Conservation (phyloP, 2,113 vertebrate genomes). For the Willisornis vidua region DNA sequence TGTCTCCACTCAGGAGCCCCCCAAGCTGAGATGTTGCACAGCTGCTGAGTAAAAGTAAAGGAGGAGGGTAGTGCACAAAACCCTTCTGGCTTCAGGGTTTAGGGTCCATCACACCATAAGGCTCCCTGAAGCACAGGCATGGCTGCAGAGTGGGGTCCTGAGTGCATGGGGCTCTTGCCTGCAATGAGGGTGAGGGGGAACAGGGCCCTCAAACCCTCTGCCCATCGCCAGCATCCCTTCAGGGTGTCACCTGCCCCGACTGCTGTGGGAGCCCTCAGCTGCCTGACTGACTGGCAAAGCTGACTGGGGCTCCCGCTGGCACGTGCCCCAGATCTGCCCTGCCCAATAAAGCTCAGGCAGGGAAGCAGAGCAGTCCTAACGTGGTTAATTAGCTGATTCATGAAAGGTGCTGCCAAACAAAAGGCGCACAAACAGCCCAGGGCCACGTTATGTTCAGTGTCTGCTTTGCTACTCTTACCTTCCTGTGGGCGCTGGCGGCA, state of each 20-base stretch:
- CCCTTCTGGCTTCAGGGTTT: not conserved
- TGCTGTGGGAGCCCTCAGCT: not conserved
- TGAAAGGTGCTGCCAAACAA: not conserved
- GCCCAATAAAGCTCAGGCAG: not conserved
- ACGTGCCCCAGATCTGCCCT: not conserved
- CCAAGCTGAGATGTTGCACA: not conserved
- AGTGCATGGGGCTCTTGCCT: rapidly evolving
- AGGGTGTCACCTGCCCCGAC: not conserved
- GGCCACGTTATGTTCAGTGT: not conserved
- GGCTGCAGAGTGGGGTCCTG: not conserved
- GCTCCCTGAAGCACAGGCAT: not conserved
- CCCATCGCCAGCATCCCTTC: not conserved
- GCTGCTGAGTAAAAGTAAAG: not conserved
- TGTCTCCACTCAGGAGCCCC: not conserved
- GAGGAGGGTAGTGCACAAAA: not conserved
- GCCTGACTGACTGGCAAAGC: rapidly evolving
- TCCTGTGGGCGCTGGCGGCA: not conserved
- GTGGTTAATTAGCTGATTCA: conserved; percentile 27
- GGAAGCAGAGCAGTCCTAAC: not conserved
- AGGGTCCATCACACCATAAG: not conserved
- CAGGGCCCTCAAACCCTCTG: not conserved
- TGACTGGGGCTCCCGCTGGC: not conserved
- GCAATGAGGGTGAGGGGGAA: rapidly evolving
- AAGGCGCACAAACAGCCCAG: conserved; percentile 7
- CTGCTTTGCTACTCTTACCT: conserved; percentile 46